Evolutionary conservation across 2,888 invertebrate species (phyloP).

Genomic region (Lycia hirtaria): DNA sequence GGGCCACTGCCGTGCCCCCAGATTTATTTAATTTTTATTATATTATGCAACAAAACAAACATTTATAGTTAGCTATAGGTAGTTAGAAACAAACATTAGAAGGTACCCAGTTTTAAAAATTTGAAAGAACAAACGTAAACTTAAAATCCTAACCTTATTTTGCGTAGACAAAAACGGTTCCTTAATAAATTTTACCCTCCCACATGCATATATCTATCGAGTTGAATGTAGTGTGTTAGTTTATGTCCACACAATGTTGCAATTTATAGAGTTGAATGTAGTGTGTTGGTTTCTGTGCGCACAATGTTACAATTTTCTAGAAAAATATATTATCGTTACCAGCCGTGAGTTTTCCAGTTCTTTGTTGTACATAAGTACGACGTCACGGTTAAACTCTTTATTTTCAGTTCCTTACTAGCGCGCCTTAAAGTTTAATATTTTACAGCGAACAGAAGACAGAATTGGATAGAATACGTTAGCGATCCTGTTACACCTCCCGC

Average conservation of each 20-base stretch:
- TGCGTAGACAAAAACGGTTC: too few relatives aligned
- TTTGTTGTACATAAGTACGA: slow-evolving; percentile 8
- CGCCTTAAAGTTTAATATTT: slow-evolving; percentile 20
- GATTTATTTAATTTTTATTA: too few relatives aligned
- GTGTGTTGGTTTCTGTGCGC: neutral
- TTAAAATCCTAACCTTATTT: too few relatives aligned
- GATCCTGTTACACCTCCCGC: slow-evolving; percentile 2
- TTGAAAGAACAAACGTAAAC: too few relatives aligned
- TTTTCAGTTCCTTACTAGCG: slow-evolving; percentile 19
- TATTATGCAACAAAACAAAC: too few relatives aligned
- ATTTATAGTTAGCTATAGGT: too few relatives aligned
- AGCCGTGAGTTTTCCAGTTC: neutral
- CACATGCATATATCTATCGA: neutral
- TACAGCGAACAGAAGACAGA: slow-evolving; percentile 15
- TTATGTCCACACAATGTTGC: too few relatives aligned
- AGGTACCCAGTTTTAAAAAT: too few relatives aligned
- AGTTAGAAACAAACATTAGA: too few relatives aligned
- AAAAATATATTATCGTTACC: neutral
- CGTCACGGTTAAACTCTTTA: slow-evolving; percentile 11
- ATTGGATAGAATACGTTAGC: slow-evolving; percentile 36
- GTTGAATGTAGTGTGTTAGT: neutral
- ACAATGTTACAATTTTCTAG: neutral
- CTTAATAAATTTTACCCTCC: too few relatives aligned
- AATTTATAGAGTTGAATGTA: neutral
- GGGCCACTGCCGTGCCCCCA: too few relatives aligned